Evolutionary conservation across 2,113 vertebrate species (phyloP).

Genomic region (Dicaeum eximium): DNA sequence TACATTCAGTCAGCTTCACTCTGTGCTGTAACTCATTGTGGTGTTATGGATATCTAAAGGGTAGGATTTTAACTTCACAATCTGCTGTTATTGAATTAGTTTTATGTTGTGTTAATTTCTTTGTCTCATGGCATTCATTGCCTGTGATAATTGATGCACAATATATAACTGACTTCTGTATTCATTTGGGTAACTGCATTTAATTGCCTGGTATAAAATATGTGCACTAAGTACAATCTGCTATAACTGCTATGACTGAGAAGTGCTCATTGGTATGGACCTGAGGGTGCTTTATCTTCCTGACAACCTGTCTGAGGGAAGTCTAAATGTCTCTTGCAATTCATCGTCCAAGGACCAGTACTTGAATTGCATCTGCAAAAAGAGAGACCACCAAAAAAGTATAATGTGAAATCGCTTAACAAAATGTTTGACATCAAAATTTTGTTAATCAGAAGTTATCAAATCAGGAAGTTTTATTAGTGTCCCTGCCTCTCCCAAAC

Average conservation of each 20-base stretch:
- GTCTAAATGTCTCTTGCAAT: background rate
- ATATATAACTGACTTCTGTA: constrained; percentile 5
- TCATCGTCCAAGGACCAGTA: background rate
- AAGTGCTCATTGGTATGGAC: constrained; percentile 8
- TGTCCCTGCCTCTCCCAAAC: background rate
- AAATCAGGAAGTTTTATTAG: background rate
- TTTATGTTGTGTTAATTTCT: constrained; percentile 56
- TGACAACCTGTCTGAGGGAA: background rate
- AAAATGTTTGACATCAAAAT: background rate
- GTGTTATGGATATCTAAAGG: constrained; percentile 15
- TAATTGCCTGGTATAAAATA: constrained; percentile 43
- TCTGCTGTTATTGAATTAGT: constrained; percentile 56
- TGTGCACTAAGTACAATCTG: constrained; percentile 37
- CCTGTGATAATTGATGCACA: constrained; percentile 43
- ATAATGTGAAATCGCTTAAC: fast-evolving
- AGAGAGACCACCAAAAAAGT: background rate
- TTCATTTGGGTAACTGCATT: constrained; percentile 54
- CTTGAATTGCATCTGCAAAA: background rate
- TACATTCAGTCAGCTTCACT: background rate
- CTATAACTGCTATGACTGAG: constrained; percentile 38
- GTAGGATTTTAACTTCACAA: constrained; percentile 36
- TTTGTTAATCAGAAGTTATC: background rate
- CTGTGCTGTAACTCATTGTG: background rate
- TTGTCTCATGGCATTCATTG: constrained; percentile 25
- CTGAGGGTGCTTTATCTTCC: constrained; percentile 22